Evolutionary conservation across 2,797 vertebrate genomes (phyloP).

Genomic region (Mormyrops attenuatus): DNA sequence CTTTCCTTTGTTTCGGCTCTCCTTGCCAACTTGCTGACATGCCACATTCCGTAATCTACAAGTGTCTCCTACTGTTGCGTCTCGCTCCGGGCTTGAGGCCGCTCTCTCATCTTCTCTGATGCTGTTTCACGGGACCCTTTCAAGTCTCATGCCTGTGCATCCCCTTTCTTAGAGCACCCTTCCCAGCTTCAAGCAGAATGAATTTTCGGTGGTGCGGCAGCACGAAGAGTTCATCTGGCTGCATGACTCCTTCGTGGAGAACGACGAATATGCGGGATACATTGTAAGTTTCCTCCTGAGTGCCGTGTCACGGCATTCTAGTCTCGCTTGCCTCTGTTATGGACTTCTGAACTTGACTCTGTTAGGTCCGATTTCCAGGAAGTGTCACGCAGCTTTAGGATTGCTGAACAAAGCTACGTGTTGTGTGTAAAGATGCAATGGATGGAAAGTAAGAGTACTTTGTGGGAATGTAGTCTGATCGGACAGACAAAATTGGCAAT

Average conservation of each 20-base stretch:
- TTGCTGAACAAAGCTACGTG: not conserved
- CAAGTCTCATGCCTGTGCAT: not conserved
- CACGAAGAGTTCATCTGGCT: conserved; percentile 99
- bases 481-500: not conserved
- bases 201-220: conserved; percentile 96
- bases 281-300: conserved; percentile 72
- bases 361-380: not conserved
- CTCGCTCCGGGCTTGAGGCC: not conserved
- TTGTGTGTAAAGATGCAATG: not conserved
- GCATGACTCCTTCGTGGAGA: conserved; percentile 95
- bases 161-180: conserved; percentile 78
- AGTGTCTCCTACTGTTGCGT: not conserved
- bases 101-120: not conserved
- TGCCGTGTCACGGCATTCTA: too few species aligned
- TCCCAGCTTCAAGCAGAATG: conserved; percentile 96
- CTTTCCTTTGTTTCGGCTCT: not conserved
- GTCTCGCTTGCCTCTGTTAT: not conserved
- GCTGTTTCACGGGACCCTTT: not conserved
- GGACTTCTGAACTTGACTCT: not conserved
- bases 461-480: not conserved
- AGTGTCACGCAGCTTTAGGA: not conserved
- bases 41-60: not conserved
- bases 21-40: not conserved
- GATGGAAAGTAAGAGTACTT: not conserved
- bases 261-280: conserved; percentile 95